Evolutionary conservation across 2,113 vertebrate species (phyloP), one percentile per base, ranked within the genome.

Genomic region (Actenoides hombroni): DNA sequence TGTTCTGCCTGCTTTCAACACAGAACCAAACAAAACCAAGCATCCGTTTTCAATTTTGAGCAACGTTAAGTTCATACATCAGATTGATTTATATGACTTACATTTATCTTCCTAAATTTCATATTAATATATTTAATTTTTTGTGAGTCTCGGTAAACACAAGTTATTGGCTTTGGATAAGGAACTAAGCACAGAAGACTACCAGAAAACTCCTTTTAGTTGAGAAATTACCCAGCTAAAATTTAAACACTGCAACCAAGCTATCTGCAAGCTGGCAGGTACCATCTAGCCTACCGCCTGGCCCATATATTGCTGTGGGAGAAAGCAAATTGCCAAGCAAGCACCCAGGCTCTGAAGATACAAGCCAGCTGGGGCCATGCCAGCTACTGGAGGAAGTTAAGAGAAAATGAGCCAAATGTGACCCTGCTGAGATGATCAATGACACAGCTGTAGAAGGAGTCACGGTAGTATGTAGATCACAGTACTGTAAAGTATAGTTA

Each of bases 11-110:
- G 39, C 68, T 82, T 88, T 84, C 83, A 92, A 80, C 80, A 85
- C 35, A 65, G 93, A 95, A 40, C 13, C 35, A 86, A 96, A 77
- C 46, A 95, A 89, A 94, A 90, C 39, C 46, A 63, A 86, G 53
- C 16, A 81, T 18, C 64, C 46, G 33, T 74, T 87, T 91, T 78
- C 89, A 91, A 46, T 71, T 96, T 94, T 77, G 82, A 94, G 78
- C 75, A 65, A 88, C 0, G 6, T 71, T 81, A 95, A 97, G 48
- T 51, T 94, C 69, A 79, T 42, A 39, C 9, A 77, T 56, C 28
- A 57, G 33, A 95, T 86, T 70, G 74, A 88, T 90, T 95, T 77
- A 69, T 40, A 57, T 39, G 46, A 69, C n/a, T 94, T 92, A 89
- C 28, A 53, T 61, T 78, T 94, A 5, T 71, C 10, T 83, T 90